Evolutionary conservation across 2,113 vertebrate species (phyloP).

Genomic region (Aegithalos caudatus): DNA sequence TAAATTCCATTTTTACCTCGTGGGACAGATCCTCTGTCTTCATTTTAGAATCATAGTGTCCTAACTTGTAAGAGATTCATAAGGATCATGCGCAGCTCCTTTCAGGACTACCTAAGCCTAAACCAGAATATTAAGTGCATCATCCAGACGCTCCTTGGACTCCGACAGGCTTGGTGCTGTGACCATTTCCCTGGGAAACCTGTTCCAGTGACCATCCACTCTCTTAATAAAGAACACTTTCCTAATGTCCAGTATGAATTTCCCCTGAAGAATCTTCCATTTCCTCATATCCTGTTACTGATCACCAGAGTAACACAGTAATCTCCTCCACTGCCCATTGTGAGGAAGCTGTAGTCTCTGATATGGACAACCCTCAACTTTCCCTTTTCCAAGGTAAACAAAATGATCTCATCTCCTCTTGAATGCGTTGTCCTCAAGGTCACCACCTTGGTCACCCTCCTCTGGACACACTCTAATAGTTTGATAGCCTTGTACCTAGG

Average conservation of each 20-base stretch:
- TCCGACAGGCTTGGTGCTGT: not conserved
- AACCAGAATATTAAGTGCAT: not conserved
- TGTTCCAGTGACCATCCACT: not conserved
- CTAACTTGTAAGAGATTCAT: not conserved
- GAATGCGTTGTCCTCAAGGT: not conserved
- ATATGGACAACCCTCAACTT: not conserved
- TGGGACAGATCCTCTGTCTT: not conserved
- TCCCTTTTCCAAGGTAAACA: not conserved
- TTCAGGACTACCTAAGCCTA: not conserved
- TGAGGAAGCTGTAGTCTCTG: not conserved
- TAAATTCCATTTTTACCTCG: accelerated
- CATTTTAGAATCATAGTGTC: not conserved
- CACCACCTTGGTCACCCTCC: not conserved
- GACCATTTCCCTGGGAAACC: not conserved
- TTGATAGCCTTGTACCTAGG: not conserved
- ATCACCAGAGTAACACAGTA: not conserved
- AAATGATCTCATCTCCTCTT: not conserved
- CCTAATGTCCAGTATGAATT: not conserved
- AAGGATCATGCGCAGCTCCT: not conserved
- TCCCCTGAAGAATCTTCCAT: not conserved
- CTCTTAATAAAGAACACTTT: not conserved
- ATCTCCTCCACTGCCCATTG: not conserved
- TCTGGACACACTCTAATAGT: not conserved
- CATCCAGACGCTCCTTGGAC: not conserved
- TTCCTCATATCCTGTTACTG: not conserved